These are phyloP conservation scores for Huso huso DNA, from an alignment of 2,797 vertebrate genomes.

Conservation along the genomic window DNA sequence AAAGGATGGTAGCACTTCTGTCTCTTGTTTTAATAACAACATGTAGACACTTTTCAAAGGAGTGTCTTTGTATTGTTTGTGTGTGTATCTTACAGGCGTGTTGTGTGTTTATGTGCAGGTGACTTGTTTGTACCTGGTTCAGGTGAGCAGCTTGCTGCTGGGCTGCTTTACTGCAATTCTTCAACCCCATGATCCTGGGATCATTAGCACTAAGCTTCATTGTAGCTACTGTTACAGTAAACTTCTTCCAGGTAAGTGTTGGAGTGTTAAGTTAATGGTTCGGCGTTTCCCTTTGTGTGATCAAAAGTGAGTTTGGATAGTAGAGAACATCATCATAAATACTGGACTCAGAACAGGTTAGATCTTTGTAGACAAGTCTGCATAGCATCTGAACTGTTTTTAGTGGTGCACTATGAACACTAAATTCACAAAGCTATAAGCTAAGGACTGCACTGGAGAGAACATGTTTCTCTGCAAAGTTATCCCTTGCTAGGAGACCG, in stretches of 20 bases:
- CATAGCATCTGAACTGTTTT: no score
- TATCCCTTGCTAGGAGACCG: not conserved
- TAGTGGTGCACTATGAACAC: no score
- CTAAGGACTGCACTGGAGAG: no score
- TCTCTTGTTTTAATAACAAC: no score
- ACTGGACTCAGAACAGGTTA: not conserved
- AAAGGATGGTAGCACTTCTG: no score
- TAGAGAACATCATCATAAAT: not conserved
- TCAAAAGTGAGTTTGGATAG: not conserved
- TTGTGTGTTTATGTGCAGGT: slow-evolving; percentile 57
- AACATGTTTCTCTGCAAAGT: slow-evolving; percentile 3
- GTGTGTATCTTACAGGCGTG: not conserved
- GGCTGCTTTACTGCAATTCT: slow-evolving; percentile 92
- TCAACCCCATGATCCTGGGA: slow-evolving; percentile 91
- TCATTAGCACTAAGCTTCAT: slow-evolving; percentile 90
- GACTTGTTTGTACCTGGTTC: slow-evolving; percentile 71
- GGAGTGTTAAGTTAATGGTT: not conserved
- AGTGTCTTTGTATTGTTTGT: no score
- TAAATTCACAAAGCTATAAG: no score
- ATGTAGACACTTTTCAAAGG: no score
- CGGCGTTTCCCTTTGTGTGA: not conserved
- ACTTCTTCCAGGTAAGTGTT: slow-evolving; percentile 71
- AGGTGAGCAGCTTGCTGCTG: slow-evolving; percentile 70
- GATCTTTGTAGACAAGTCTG: no score
- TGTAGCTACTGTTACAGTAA: slow-evolving; percentile 70